These are phyloP conservation scores for Callorhinus ursinus DNA, from an alignment of 2,113 vertebrate species.

Conservation along the genomic window DNA sequence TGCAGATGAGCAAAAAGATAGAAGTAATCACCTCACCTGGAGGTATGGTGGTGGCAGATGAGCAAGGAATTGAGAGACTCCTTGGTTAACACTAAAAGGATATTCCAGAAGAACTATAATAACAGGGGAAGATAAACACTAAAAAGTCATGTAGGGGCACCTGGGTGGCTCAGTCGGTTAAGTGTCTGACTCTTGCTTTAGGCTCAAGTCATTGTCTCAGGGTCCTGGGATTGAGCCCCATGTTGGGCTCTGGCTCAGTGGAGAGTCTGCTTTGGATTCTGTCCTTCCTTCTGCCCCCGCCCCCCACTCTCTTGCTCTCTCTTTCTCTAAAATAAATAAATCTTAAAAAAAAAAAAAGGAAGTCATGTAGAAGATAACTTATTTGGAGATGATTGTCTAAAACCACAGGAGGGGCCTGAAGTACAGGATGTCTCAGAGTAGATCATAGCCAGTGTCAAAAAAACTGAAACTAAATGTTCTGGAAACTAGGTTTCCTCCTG, in stretches of 20 bases:
- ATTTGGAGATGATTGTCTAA: not conserved
- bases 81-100: not conserved
- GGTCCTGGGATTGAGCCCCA: not conserved
- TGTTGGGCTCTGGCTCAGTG: not conserved
- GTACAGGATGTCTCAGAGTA: not conserved
- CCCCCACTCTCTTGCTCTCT: not conserved
- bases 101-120: not conserved
- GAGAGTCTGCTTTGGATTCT: not conserved
- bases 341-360: not conserved
- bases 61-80: not conserved
- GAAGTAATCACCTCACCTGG: not conserved
- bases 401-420: not conserved
- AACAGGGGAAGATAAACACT: not conserved
- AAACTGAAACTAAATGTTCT: not conserved
- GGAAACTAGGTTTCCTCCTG: not conserved
- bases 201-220: not conserved
- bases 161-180: not conserved
- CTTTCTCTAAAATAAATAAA: not conserved
- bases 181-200: not conserved
- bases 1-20: not conserved
- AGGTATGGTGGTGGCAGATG: not conserved
- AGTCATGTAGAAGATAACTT: not conserved
- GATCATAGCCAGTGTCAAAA: not conserved
- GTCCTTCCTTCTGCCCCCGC: not conserved
- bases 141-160: not conserved